phyloP scores from a whole-genome alignment of 2,113 vertebrate species.

The Eublepharis macularius region DNA sequence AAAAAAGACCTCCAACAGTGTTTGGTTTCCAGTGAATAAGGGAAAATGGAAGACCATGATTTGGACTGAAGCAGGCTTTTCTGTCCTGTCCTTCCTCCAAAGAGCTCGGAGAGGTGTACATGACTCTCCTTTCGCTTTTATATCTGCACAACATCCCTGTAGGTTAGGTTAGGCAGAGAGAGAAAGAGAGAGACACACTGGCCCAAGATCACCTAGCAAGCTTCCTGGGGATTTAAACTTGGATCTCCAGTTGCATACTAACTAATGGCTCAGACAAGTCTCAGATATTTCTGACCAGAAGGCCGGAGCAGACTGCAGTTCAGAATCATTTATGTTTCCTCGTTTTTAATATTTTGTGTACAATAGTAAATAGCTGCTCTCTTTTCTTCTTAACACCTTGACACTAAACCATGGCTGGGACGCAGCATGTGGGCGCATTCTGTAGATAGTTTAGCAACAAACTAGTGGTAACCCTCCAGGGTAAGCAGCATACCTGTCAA shows the following conservation, averaged over 20 bases:
- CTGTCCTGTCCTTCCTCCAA: no score
- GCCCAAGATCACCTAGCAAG: no score
- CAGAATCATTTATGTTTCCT: neutral
- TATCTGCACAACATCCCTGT: no score
- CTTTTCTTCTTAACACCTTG: neutral
- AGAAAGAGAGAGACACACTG: no score
- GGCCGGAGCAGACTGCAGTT: neutral
- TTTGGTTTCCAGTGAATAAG: neutral
- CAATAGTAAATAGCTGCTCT: neutral
- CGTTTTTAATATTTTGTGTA: neutral
- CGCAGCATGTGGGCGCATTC: neutral
- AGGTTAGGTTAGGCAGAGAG: no score
- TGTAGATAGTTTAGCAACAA: neutral
- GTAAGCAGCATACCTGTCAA: neutral
- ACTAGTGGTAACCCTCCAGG: neutral
- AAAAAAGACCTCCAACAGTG: no score
- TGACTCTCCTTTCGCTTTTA: no score
- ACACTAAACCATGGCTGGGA: neutral
- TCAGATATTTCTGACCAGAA: neutral
- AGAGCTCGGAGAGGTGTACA: no score
- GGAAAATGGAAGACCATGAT: neutral
- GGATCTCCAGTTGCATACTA: no score
- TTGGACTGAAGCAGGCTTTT: neutral
- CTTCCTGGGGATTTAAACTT: no score
- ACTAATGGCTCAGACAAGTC: neutral